A percentile compares a stretch with the other conserved stretches of the same genome.
Evolutionary conservation across 2,888 invertebrate genomes (phyloP).

Genomic region (Craniophora ligustri): DNA sequence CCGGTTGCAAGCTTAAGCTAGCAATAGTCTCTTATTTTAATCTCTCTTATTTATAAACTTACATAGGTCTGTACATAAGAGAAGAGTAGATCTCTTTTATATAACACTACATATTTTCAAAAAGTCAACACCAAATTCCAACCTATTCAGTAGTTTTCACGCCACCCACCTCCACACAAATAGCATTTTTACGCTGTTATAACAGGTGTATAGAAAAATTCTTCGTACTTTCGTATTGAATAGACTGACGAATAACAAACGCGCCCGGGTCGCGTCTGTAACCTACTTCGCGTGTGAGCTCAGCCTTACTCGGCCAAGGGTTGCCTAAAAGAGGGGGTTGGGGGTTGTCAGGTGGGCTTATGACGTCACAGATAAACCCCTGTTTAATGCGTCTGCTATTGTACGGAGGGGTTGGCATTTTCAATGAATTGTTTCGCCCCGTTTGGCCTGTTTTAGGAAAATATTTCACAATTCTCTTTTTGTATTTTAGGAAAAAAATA

Average conservation of each 20-base stretch:
- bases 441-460: conserved; percentile 3
- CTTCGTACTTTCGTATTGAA: too few relatives aligned
- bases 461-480: conserved; percentile 20
- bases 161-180: too few relatives aligned
- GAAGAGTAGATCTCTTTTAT: too few relatives aligned
- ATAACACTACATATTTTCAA: too few relatives aligned
- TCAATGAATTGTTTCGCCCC: conserved; percentile 40
- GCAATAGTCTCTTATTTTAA: too few relatives aligned
- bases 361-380: conserved; percentile 63
- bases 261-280: not conserved
- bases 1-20: too few relatives aligned
- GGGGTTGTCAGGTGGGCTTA: conserved; percentile 56
- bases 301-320: conserved; percentile 6
- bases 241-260: not conserved
- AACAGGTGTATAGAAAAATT: too few relatives aligned
- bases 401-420: conserved; percentile 38
- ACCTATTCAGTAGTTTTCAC: too few relatives aligned
- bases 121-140: too few relatives aligned
- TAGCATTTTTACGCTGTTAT: too few relatives aligned
- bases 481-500: conserved; percentile 37
- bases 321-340: conserved; percentile 12
- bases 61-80: too few relatives aligned
- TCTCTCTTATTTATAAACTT: too few relatives aligned
- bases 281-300: not conserved
- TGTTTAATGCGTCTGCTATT: conserved; percentile 51